phyloP scores from a whole-genome alignment of 2,888 invertebrate species.

The Gisinianus flammeolus region DNA sequence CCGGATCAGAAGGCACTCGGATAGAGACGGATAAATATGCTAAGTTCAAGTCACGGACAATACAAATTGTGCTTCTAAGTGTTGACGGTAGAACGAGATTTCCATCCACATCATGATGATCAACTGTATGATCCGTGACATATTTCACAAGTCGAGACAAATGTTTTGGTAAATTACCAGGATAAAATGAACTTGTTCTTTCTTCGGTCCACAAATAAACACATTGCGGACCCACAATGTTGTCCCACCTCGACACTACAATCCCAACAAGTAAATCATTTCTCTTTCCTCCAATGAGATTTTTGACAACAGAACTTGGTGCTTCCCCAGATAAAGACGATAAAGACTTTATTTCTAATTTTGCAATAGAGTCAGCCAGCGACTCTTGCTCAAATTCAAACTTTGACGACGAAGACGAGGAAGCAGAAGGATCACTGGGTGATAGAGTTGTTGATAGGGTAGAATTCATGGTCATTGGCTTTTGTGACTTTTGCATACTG shows the following conservation, averaged over 20 bases:
- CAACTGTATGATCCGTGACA: constrained; percentile 58
- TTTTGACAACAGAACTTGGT: background rate
- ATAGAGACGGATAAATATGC: constrained; percentile 56
- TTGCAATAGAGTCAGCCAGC: constrained; percentile 10
- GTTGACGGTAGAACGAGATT: constrained; percentile 47
- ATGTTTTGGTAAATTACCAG: constrained; percentile 44
- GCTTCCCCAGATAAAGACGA: constrained; percentile 22
- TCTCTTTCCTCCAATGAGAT: constrained; percentile 33
- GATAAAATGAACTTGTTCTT: constrained; percentile 54
- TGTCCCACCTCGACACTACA: constrained; percentile 57
- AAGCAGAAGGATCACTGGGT: background rate
- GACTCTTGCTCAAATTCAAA: constrained; percentile 23
- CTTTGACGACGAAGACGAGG: background rate
- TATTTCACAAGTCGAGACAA: constrained; percentile 54
- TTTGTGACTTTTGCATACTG: background rate
- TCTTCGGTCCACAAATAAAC: constrained; percentile 58
- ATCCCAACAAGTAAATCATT: constrained; percentile 53
- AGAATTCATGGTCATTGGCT: too few species aligned
- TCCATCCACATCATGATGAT: constrained; percentile 56
- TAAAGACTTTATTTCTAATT: constrained; percentile 12
- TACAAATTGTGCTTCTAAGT: constrained; percentile 54
- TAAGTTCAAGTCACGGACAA: constrained; percentile 55
- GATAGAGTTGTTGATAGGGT: background rate
- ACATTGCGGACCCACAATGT: constrained; percentile 58
- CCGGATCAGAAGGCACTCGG: constrained; percentile 51